Base-by-base conservation (phyloP, 2,797 vertebrate species). In the Ispidina picta region DNA sequence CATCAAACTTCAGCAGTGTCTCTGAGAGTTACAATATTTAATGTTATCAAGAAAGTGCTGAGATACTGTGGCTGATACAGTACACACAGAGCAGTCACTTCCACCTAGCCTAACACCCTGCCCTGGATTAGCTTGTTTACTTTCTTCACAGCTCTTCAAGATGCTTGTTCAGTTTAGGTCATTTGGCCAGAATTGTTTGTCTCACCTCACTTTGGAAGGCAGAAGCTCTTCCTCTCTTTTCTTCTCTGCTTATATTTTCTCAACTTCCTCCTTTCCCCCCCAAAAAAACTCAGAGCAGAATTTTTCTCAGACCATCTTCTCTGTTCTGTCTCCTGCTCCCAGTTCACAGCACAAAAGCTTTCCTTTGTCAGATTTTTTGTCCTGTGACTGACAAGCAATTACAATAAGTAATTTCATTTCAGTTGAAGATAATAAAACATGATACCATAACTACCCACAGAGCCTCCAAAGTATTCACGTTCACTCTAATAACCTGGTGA, bases 341-440 rank as follows among this genome's bases (percentile, higher is more conserved):
- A 13, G 7, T 83, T 69, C 28, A 13, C 68, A 83, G 76, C 68
- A 86, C 54, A 84, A 75, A 92, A 91, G 88, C 90, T 86, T 96
- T 93, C 77, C 90, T 96, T 92, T 96, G 95, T 97, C 96, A 94
- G 96, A 90, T 97, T 94, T 96, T 94, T 93, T 97, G 96, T 96
- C 91, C 96, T 97, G 96, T 97, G 97, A 98, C 97, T 97, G 97
- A 97, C 97, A 98, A 97, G 97, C 95, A 97, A 97, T 98, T 98
- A 97, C 96, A 98, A 95, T 97, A 97, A 97, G 95, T 97, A 97
- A 97, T 98, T 97, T 97, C 94, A 97, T 97, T 98, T 96, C 96
- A 95, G 94, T 88, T 87, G 95, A 94, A 97, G 97, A 97, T 97
- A 97, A 97, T 97, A 98, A 98, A 97, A 97, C 16, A 73, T 97